Base-by-base conservation (phyloP, 2,888 invertebrate species). In the Cylloceria caligata region DNA sequence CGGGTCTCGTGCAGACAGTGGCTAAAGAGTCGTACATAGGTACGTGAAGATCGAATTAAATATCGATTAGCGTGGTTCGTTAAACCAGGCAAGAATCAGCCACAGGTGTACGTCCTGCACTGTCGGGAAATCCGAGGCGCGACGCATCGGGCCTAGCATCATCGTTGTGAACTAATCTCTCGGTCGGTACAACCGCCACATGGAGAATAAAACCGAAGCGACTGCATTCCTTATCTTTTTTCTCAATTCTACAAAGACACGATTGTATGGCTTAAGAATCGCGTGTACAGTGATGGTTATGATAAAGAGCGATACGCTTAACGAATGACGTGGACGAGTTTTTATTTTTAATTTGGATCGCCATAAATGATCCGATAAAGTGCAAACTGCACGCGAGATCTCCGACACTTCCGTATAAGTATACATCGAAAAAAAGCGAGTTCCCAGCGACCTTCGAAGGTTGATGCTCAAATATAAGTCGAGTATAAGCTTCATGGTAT, bases 61-160 rank as follows among this genome's bases (percentile, higher is more conserved):
- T 77, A 83, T 81, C 83, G 81, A 83, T 85, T 82, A 85, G 76
- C 47, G 64, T 16, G 64, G 62, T 62, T 74, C 74, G 74, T 80
- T 68, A 76, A 76, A 68, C 69, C 69, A 11, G 9, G 21, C 30
- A 24, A 64, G 69, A 69, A 11, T 62, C 36, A 73, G 49, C 49
- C 64, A 16, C 24, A 27, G 73, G 34, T 62, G 30, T 60, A 34
- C 49, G 36, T 19, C 36, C 19, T 24, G 27, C 34, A 36, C 62
- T 75, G 67, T 42, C 67, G 42, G 69, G 73, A 81, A 78, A 81
- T 69, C 67, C 69, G 76, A 77, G 68, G 45, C 72, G 67, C 21
- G 64, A 64, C 42, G 36, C 36, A 42, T 52, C 60, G 34, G 13
- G 21, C 69, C 52, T 42, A 24, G 69, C 47, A 64, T 73, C 62